Evolutionary conservation across 2,113 vertebrate species (phyloP).

Genomic region (Sinocyclocheilus maitianheensis): DNA sequence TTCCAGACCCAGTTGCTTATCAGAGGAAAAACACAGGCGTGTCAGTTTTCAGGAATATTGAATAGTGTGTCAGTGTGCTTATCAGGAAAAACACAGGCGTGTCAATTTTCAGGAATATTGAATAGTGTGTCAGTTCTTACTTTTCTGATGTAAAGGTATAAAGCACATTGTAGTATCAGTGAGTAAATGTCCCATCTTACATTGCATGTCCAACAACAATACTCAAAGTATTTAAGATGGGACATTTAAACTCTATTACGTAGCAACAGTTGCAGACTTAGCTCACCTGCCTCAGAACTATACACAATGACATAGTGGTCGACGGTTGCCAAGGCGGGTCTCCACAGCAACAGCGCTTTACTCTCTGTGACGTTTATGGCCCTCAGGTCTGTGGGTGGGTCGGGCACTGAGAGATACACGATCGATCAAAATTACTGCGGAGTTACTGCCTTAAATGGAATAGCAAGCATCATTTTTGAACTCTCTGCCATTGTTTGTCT

Average conservation of each 20-base stretch:
- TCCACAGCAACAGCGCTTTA: slow-evolving; percentile 80
- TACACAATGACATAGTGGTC: slow-evolving; percentile 81
- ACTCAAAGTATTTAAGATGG: neutral
- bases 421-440: neutral
- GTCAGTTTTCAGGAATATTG: neutral
- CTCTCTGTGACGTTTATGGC: slow-evolving; percentile 77
- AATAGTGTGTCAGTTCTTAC: neutral
- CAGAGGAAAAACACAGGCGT: neutral
- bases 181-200: neutral
- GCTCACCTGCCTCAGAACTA: slow-evolving; percentile 74
- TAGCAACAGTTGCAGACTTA: neutral
- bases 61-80: neutral
- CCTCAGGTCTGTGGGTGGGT: slow-evolving; percentile 77
- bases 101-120: neutral
- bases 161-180: neutral
- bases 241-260: neutral
- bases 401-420: slow-evolving; percentile 70
- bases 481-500: neutral
- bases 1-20: slow-evolving; percentile 63
- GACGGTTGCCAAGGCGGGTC: slow-evolving; percentile 70
- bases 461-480: neutral
- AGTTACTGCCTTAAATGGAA: too few relatives aligned
- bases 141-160: neutral
- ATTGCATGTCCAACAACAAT: neutral
- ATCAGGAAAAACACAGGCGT: neutral